Conservation (phyloP, 2,888 invertebrate species). For the Epirrita christyi region DNA sequence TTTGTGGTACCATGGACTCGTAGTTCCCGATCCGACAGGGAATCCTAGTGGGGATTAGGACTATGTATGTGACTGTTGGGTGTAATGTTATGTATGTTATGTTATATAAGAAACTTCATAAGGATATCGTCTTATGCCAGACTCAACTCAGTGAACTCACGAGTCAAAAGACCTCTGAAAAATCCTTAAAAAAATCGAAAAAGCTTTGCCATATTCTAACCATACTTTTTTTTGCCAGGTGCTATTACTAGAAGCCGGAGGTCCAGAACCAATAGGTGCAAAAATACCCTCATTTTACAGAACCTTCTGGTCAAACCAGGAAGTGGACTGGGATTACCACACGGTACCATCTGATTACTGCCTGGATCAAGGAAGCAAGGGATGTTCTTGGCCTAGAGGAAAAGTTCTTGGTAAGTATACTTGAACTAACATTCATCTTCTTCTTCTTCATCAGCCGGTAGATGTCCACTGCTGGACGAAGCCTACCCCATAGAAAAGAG, state of each 20-base stretch:
- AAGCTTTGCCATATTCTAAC: too few relatives aligned
- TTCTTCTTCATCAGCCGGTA: too few relatives aligned
- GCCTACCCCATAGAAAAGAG: too few relatives aligned
- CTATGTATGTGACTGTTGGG: too few relatives aligned
- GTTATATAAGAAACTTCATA: too few relatives aligned
- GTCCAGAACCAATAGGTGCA: constrained; percentile 85
- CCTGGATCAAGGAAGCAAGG: constrained; percentile 79
- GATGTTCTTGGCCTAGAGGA: constrained; percentile 88
- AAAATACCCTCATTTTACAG: constrained; percentile 84
- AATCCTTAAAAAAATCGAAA: too few relatives aligned
- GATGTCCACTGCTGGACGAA: too few relatives aligned
- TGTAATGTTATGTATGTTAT: too few relatives aligned
- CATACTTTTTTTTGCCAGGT: constrained; percentile 47
- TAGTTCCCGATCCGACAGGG: too few relatives aligned
- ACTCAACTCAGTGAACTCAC: neutral
- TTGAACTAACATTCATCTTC: too few relatives aligned
- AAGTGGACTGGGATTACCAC: constrained; percentile 87
- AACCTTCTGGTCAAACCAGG: constrained; percentile 81
- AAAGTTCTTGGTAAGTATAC: constrained; percentile 85
- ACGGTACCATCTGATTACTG: constrained; percentile 86
- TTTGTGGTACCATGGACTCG: too few relatives aligned
- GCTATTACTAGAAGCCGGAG: constrained; percentile 82
- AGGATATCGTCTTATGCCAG: neutral
- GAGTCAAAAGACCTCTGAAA: neutral
- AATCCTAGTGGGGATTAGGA: too few relatives aligned